Evolutionary conservation across 2,888 invertebrate species (phyloP).

Genomic region (Mythimna lalbum): DNA sequence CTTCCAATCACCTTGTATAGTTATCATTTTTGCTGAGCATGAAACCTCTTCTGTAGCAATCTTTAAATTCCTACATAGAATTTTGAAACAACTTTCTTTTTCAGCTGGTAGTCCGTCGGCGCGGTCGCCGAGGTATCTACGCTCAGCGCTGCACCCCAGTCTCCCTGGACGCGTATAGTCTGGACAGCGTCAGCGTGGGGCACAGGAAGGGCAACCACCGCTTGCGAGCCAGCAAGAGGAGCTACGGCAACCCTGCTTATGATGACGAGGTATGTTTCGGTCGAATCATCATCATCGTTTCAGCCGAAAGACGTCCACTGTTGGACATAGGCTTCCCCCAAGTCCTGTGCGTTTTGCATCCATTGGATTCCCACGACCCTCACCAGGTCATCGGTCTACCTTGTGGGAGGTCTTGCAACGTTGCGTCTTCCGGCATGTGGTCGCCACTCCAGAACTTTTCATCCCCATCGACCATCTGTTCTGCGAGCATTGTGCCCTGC

Average conservation of each 20-base stretch:
- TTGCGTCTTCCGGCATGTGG: too few relatives aligned
- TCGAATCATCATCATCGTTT: neutral
- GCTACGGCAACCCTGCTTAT: conserved; percentile 97
- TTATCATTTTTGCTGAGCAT: too few relatives aligned
- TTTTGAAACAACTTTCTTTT: conserved; percentile 62
- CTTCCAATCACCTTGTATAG: too few relatives aligned
- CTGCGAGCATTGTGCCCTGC: too few relatives aligned
- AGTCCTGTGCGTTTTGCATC: too few relatives aligned
- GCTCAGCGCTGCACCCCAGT: conserved; percentile 97
- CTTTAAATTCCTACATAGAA: neutral
- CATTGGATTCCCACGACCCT: too few relatives aligned
- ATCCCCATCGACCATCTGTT: too few relatives aligned
- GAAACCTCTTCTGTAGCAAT: neutral
- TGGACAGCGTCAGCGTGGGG: conserved; percentile 97
- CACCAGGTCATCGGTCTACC: too few relatives aligned
- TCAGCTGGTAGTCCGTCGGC: conserved; percentile 95
- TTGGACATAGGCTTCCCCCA: too few relatives aligned
- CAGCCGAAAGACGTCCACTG: too few relatives aligned
- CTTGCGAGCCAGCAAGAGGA: conserved; percentile 94
- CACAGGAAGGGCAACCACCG: conserved; percentile 93
- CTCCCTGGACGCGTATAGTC: conserved; percentile 96
- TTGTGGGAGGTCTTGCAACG: too few relatives aligned
- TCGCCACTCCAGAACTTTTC: too few relatives aligned
- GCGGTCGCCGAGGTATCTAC: conserved; percentile 95
- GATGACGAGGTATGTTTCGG: conserved; percentile 94